These are phyloP conservation scores for Microcaecilia unicolor DNA, from an alignment of 2,797 vertebrate species.

Conservation along the genomic window DNA sequence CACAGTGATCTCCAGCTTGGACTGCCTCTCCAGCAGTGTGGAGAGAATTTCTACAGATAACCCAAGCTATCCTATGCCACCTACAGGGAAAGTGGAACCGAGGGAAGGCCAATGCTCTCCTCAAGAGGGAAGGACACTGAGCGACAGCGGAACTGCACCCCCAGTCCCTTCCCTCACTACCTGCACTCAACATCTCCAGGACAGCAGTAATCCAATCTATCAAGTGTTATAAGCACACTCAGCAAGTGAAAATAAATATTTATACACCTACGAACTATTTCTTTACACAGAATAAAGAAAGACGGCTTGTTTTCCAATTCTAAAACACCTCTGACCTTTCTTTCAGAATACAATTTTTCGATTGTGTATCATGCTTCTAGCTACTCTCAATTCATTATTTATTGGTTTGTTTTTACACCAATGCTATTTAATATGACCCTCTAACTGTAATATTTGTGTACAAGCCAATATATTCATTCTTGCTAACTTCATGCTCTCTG, in stretches of 20 bases:
- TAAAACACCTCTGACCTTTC: slow-evolving; percentile 36
- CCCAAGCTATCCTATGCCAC: slow-evolving; percentile 48
- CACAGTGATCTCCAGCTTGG: slow-evolving; percentile 81
- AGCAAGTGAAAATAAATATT: not conserved
- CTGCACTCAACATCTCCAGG: slow-evolving; percentile 46
- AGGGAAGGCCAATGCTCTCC: slow-evolving; percentile 60
- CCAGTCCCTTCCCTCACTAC: slow-evolving; percentile 47
- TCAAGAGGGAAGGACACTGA: slow-evolving; percentile 39
- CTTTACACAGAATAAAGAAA: slow-evolving; percentile 14
- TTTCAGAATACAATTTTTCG: slow-evolving; percentile 26
- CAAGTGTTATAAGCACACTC: slow-evolving; percentile 71
- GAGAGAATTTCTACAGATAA: slow-evolving; percentile 89
- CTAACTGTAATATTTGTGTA: slow-evolving; percentile 12
- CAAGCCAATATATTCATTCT: too few relatives aligned
- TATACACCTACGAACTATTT: slow-evolving; percentile 5
- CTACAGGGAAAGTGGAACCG: slow-evolving; percentile 43
- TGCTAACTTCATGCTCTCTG: slow-evolving; percentile 21
- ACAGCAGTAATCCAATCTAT: slow-evolving; percentile 67
- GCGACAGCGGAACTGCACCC: slow-evolving; percentile 35
- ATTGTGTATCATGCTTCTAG: slow-evolving; percentile 31
- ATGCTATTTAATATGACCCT: slow-evolving; percentile 40
- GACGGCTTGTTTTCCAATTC: slow-evolving; percentile 28
- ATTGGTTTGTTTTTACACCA: slow-evolving; percentile 37
- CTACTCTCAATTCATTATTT: slow-evolving; percentile 38
- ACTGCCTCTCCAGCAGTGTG: slow-evolving; percentile 93